These are phyloP conservation scores for Pediacus dermestoides DNA, from an alignment of 2,888 invertebrate genomes.

Conservation along the genomic window DNA sequence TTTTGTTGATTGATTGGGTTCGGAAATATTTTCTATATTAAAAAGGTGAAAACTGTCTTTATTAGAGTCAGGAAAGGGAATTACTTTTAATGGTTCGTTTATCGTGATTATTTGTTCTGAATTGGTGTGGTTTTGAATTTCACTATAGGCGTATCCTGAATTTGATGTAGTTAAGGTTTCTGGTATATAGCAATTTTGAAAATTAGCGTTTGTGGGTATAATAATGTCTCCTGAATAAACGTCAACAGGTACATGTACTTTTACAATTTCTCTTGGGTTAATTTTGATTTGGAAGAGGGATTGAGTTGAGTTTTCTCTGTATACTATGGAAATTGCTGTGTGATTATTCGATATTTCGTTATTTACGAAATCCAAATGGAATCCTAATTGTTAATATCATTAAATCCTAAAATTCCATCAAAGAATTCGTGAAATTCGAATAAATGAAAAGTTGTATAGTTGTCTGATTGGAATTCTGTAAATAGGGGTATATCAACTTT, in stretches of 20 bases:
- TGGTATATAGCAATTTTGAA: slow-evolving; percentile 1
- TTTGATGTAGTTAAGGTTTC: neutral
- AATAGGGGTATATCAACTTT: slow-evolving; percentile 14
- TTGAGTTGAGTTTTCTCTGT: neutral
- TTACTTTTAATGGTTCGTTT: slow-evolving; percentile 5
- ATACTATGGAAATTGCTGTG: neutral
- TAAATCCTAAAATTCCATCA: slow-evolving; percentile 17
- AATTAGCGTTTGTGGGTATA: slow-evolving; percentile 6
- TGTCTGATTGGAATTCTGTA: slow-evolving; percentile 13
- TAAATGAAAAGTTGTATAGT: slow-evolving; percentile 11
- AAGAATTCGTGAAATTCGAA: slow-evolving; percentile 21
- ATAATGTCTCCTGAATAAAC: slow-evolving; percentile 10
- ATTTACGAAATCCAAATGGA: slow-evolving; percentile 11
- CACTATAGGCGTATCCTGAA: neutral
- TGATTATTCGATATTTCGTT: slow-evolving; percentile 9
- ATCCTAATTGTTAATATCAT: slow-evolving; percentile 15
- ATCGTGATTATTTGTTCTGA: slow-evolving; percentile 1
- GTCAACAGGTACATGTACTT: slow-evolving; percentile 10
- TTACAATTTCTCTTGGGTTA: slow-evolving; percentile 5
- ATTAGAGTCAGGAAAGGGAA: slow-evolving; percentile 3
- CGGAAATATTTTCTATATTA: too few species aligned
- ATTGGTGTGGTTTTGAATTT: slow-evolving; percentile 3
- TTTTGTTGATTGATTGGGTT: neutral
- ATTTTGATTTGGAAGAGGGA: too few species aligned
- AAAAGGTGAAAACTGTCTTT: too few species aligned